phyloP scores from a whole-genome alignment of 2,888 invertebrate genomes.

The Rhingia campestris region DNA sequence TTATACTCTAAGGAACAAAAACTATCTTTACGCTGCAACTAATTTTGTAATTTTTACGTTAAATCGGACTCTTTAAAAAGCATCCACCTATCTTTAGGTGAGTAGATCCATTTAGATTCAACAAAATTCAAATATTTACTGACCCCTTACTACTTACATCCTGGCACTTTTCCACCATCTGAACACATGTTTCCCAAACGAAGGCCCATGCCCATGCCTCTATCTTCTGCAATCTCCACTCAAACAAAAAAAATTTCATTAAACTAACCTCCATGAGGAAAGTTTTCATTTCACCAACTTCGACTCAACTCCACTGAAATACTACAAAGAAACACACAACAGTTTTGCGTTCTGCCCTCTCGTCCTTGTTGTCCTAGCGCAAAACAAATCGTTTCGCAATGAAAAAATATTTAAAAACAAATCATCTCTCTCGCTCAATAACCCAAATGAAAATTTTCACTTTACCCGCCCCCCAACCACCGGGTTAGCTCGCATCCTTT shows the following conservation, averaged over 20 bases:
- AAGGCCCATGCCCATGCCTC: neutral
- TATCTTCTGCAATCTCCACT: neutral
- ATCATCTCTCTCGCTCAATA: conserved; percentile 61
- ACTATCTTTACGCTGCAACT: too few relatives aligned
- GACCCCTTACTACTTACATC: too few relatives aligned
- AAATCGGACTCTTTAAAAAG: too few relatives aligned
- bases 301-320: neutral
- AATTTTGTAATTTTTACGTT: too few relatives aligned
- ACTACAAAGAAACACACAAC: conserved; percentile 11
- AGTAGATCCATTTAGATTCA: too few relatives aligned
- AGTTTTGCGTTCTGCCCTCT: conserved; percentile 7
- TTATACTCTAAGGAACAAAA: too few relatives aligned
- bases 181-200: too few relatives aligned
- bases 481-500: neutral
- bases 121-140: too few relatives aligned
- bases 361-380: neutral
- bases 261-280: conserved; percentile 29
- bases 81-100: too few relatives aligned
- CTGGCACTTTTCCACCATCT: too few relatives aligned
- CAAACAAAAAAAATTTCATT: conserved; percentile 50
- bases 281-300: conserved; percentile 29
- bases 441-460: conserved; percentile 67
- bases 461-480: conserved; percentile 5
- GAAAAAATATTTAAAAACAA: conserved; percentile 72
- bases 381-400: conserved; percentile 59